Base-by-base conservation (phyloP, 2,113 vertebrate genomes). In the Pandion haliaetus region DNA sequence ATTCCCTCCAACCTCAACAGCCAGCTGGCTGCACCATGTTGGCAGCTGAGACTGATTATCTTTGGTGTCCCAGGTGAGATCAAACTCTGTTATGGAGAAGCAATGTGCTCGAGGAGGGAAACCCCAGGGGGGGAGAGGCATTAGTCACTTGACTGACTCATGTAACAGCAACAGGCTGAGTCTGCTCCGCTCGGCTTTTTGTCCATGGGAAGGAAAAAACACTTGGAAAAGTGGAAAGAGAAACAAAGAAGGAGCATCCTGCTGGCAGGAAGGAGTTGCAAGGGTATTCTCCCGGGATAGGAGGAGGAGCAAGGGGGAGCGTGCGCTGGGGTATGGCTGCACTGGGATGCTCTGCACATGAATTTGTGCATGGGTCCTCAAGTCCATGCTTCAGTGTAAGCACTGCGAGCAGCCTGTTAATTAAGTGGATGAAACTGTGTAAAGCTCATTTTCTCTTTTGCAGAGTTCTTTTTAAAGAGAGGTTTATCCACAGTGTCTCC, bases 81-180 rank as follows among this genome's bases (percentile, higher is more conserved):
- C 61, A 67, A 69, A 63, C 5, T 1, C 14, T 44, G 61, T 32
- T 82, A 63, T 63, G 90, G 72, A 88, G 69, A 47, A 92, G 86
- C 18, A 38, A 25, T 18, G 71, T 36, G 91, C 63, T 95, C 4
- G 1, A 44, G 70, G 52, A 84, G 86, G 65, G 91, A 92, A 77
- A 52, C 19, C 84, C 86, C n/a, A n/a, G 28, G 71, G 38, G 42
- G 77, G 52, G 24, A 49, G 29, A 58, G 73, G 86, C 49, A 36
- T 95, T 91, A 97, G 88, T 95, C 91, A 92, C 54, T 87, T 66
- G 72, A 72, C 77, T 97, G 94, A 97, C 80, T 96, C 90, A 94
- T 5, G 72, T 11, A 91, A 36, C 72, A 50, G 80, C 86, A 86
- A 81, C 87, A 90, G 85, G 84, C 91, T 84, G 88, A 66, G 76